These are phyloP conservation scores for Brachynemurus nebulosus DNA, from an alignment of 2,888 invertebrate genomes.

Conservation along the genomic window DNA sequence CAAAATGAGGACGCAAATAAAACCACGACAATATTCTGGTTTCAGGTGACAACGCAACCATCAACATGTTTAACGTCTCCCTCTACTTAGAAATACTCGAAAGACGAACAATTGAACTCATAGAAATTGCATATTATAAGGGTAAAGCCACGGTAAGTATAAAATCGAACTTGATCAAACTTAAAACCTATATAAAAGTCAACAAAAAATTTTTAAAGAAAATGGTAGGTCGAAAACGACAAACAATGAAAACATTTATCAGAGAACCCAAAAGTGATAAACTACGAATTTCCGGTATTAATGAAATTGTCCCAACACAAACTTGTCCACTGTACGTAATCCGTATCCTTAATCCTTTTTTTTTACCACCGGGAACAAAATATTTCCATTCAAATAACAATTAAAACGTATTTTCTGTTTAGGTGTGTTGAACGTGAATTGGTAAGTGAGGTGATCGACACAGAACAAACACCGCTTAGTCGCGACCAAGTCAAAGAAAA, in stretches of 20 bases:
- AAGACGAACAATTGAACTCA: slow-evolving; percentile 52
- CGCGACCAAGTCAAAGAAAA: slow-evolving; percentile 27
- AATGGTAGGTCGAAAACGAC: not conserved
- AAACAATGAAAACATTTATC: not conserved
- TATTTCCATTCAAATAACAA: too few relatives aligned
- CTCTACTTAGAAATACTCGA: slow-evolving; percentile 73
- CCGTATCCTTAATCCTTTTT: too few relatives aligned
- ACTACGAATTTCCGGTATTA: slow-evolving; percentile 26
- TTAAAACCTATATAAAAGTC: too few relatives aligned
- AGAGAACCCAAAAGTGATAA: not conserved
- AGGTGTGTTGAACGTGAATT: slow-evolving; percentile 38
- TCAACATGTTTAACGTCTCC: slow-evolving; percentile 62
- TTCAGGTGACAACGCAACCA: slow-evolving; percentile 49
- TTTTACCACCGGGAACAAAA: too few relatives aligned
- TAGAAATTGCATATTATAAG: slow-evolving; percentile 37
- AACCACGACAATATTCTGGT: too few relatives aligned
- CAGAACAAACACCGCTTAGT: slow-evolving; percentile 29
- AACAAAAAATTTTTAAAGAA: slow-evolving; percentile 2
- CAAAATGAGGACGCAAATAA: too few relatives aligned
- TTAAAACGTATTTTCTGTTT: too few relatives aligned
- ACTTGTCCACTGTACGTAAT: slow-evolving; percentile 36
- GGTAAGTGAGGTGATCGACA: slow-evolving; percentile 34
- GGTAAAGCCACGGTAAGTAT: slow-evolving; percentile 20
- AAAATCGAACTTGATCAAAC: not conserved
- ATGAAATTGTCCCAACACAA: slow-evolving; percentile 31